Evolutionary conservation across 2,888 invertebrate genomes (phyloP).

Genomic region (Scrobipalpa costella): DNA sequence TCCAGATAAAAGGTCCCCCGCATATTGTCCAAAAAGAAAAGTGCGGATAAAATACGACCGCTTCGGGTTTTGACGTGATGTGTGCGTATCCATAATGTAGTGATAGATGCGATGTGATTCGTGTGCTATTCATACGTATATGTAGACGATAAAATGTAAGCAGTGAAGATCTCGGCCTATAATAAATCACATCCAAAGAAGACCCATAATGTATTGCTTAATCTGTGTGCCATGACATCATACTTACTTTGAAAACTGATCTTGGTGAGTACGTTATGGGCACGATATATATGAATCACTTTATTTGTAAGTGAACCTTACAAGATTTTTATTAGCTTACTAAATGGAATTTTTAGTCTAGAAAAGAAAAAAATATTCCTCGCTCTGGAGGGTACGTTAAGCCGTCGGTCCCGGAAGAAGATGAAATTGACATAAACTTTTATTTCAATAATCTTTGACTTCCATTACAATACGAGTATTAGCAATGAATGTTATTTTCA

Average conservation of each 20-base stretch:
- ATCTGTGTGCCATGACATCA: constrained; percentile 11
- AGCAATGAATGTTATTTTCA: too few species aligned
- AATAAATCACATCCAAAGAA: constrained; percentile 8
- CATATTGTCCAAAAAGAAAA: constrained; percentile 40
- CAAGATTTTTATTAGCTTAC: too few species aligned
- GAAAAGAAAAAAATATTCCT: too few species aligned
- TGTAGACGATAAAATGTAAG: not conserved
- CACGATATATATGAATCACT: not conserved
- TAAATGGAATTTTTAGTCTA: too few species aligned
- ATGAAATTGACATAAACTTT: too few species aligned
- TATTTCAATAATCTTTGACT: too few species aligned
- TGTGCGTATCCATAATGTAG: constrained; percentile 9
- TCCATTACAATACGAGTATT: too few species aligned
- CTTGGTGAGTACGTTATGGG: not conserved
- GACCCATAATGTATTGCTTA: constrained; percentile 6
- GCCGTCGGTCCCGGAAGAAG: too few species aligned
- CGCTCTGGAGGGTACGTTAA: too few species aligned
- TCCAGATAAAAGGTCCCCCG: constrained; percentile 43
- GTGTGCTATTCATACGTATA: not conserved
- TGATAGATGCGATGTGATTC: constrained; percentile 14
- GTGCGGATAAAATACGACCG: constrained; percentile 28
- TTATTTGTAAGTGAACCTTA: too few species aligned
- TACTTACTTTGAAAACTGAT: not conserved
- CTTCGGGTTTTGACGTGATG: constrained; percentile 12
- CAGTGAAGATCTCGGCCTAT: not conserved